Base-by-base conservation (phyloP, 2,888 invertebrate genomes). In the Lasioglossum figueresi region DNA sequence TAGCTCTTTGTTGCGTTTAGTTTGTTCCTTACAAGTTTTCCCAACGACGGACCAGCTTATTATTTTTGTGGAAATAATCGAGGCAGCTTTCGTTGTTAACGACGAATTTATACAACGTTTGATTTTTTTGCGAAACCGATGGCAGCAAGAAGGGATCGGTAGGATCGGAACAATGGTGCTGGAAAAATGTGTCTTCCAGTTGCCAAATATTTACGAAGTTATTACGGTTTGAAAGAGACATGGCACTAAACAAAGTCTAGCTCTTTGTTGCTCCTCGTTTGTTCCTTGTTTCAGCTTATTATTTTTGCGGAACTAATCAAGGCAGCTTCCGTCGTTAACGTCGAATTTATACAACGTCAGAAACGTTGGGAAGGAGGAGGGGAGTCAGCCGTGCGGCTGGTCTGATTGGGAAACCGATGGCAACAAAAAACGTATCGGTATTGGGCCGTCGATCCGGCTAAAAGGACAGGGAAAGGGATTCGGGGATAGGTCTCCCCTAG, bases 391-490 rank as follows among this genome's bases (percentile, higher is more conserved):
- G 23, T 27, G 59, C 59, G 59, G 16, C 27, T 14, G 4, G 76
- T 43, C 82, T 83, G 76, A 83, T 83, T 83, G 76, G 82, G 72
- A 66, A 66, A 76, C 52, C 73, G 52, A 45, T 45, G 75, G 56
- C 16, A 71, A 71, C 43, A 76, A 78, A 84, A 82, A 84, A 74
- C 23, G 27, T 76, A 63, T 27, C 10, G 73, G 66, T 66, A 73
- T 66, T 45, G 68, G 56, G 27, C 8, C 56, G 80, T 23, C 19
- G 74, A 34, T 19, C 34, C 23, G 56, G 56, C 52, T 56, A 77
- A 79, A 83, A 84, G 79, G 77, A 79, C 71, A 48, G 68, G 59
- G 23, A 4, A 80, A 68, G 59, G 16, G 48, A 34, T 34, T 3
- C n/a, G 48, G 27, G 12, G 48, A 37, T 8, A 4, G 40, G 31